Evolutionary conservation across 2,797 vertebrate species (phyloP), one percentile per base, ranked within the genome.

Genomic region (Kryptolebias ocellatus): DNA sequence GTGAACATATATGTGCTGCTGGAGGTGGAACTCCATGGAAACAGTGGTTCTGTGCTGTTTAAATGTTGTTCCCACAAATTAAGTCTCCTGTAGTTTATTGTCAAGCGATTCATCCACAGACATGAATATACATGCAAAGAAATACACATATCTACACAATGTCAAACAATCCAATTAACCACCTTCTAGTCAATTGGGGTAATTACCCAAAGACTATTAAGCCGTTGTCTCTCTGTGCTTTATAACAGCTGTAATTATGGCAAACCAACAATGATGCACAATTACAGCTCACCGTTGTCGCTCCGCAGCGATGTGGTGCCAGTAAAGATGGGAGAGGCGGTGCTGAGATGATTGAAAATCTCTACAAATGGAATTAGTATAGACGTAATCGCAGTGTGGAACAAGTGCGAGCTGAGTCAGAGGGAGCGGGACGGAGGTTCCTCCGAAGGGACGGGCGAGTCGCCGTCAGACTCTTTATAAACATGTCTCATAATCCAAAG

Each of bases 161-260:
- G 79, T 83, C 84, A 87, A 83, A 83, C 78, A 89, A 83, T 83
- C 82, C 81, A 91, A 86, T 91, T 89, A 90, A 82, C 77, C 64
- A 65, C 77, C 67, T 75, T 86, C 78, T 70, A 80, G 76, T 83
- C 88, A 85, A 84, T 86, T 83, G 80, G 84, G 83, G 78, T 88
- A 90, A 92, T 91, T 91, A 88, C 78, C 80, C 83, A 50, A 70
- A 79, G 74, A 80, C 85, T 73, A 86, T 90, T 86, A 89, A 77
- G 73, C 65, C 67, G 56, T 83, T 87, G 85, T 84, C 84, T 83
- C 75, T 54, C 74, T 45, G 71, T 84, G 79, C 83, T 83, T 69
- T 70, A 85, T 80, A 78, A 73, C 79, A 87, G 74, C 86, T 84
- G 71, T 89, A 90, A 92, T 91, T 89, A 90, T 63, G 53, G 67